A percentile compares a stretch with the other conserved stretches of the same genome.
Conservation (phyloP, 2,113 vertebrate species). For the Symphodus melops region DNA sequence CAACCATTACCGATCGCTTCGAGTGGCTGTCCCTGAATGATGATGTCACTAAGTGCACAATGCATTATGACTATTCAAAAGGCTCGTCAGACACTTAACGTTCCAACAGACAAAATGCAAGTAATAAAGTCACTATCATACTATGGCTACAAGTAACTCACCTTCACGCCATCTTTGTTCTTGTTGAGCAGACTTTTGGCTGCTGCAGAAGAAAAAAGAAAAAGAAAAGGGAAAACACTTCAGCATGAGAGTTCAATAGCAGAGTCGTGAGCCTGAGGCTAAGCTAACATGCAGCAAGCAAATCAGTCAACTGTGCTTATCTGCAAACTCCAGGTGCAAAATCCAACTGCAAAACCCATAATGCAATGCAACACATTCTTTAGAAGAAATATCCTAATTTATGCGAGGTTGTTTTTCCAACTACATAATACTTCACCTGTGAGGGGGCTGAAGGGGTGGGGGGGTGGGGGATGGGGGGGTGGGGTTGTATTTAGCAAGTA, state of each 20-base stretch:
- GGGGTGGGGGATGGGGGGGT: constrained; percentile 18
- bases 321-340: constrained; percentile 64
- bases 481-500: constrained; percentile 33
- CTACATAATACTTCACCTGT: constrained; percentile 31
- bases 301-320: constrained; percentile 53
- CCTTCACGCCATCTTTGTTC: constrained; percentile 94
- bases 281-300: constrained; percentile 76
- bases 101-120: constrained; percentile 62
- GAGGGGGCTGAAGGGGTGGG: constrained; percentile 12
- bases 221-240: constrained; percentile 41
- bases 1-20: constrained; percentile 30
- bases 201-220: constrained; percentile 84
- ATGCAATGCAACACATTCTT: constrained; percentile 58
- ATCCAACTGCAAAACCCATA: constrained; percentile 44
- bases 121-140: constrained; percentile 26
- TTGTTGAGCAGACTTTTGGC: constrained; percentile 96
- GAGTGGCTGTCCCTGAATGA: constrained; percentile 73
- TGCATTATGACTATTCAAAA: constrained; percentile 54
- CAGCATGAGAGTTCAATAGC: constrained; percentile 26
- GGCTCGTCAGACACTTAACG: constrained; percentile 40
- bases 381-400: constrained; percentile 19
- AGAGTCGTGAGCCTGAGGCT: constrained; percentile 28
- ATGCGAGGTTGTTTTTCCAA: constrained; percentile 29
- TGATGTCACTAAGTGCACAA: constrained; percentile 49
- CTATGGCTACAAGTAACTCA: constrained; percentile 77